A percentile compares a stretch with the other conserved stretches of the same genome.
Conservation (phyloP, 1,140 invertebrate species). For the Cyclargus thomasi region DNA sequence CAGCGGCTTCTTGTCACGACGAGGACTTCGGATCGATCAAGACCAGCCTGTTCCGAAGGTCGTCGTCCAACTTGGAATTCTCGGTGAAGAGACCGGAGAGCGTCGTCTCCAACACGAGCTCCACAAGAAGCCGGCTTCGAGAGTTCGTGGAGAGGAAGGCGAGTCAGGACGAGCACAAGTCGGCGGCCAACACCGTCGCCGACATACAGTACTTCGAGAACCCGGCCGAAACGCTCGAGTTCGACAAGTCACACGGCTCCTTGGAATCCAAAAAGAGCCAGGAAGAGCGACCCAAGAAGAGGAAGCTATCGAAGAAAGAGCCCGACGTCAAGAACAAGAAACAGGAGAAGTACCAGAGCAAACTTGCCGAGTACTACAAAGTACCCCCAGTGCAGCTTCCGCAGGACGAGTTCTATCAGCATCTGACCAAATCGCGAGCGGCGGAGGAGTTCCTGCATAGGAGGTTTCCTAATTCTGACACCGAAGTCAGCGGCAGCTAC, state of each 20-base stretch:
- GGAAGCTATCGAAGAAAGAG: constrained; percentile 56
- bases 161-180: constrained; percentile 66
- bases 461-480: constrained; percentile 62
- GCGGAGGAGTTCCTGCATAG: constrained; percentile 65
- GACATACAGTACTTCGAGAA: constrained; percentile 74
- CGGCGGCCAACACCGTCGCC: constrained; percentile 61
- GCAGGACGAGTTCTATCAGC: constrained; percentile 71
- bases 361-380: constrained; percentile 67
- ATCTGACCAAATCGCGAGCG: constrained; percentile 63
- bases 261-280: constrained; percentile 54
- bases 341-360: constrained; percentile 69
- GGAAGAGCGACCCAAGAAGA: constrained; percentile 62
- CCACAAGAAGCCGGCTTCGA: constrained; percentile 71
- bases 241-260: constrained; percentile 58
- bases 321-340: constrained; percentile 61
- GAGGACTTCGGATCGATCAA: constrained; percentile 68
- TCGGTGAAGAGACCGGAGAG: constrained; percentile 63
- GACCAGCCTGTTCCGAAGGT: constrained; percentile 67
- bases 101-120: constrained; percentile 65
- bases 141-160: constrained; percentile 72
- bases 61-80: constrained; percentile 67
- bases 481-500: constrained; percentile 66
- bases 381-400: constrained; percentile 56
- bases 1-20: constrained; percentile 72
- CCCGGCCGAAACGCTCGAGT: constrained; percentile 70